Evolutionary conservation across 1,140 invertebrate species (phyloP).

Genomic region (Cyclina sinensis): DNA sequence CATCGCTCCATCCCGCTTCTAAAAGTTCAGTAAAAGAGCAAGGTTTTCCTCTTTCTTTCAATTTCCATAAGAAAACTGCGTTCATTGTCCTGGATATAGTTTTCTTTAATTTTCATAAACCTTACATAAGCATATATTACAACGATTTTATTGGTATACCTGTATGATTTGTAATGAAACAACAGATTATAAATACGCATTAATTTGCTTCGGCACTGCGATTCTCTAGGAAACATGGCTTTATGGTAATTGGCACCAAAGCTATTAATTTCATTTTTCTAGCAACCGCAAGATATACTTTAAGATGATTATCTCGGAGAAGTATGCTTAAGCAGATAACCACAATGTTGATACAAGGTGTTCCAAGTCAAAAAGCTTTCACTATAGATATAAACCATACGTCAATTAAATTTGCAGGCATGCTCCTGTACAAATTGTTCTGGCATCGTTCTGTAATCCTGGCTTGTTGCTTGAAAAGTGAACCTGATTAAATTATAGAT

Average conservation of each 20-base stretch:
- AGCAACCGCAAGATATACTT: constrained; percentile 26
- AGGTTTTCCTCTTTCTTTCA: too few relatives aligned
- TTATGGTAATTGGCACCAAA: constrained; percentile 5
- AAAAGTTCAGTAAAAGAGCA: too few relatives aligned
- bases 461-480: background rate
- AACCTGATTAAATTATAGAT: background rate
- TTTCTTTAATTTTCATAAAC: too few relatives aligned
- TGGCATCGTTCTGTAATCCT: background rate
- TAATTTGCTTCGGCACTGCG: background rate
- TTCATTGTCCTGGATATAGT: too few relatives aligned
- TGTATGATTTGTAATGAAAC: constrained; percentile 33
- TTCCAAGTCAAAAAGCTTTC: constrained; percentile 34
- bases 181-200: background rate
- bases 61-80: too few relatives aligned
- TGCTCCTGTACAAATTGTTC: background rate
- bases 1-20: too few relatives aligned
- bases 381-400: constrained; percentile 33
- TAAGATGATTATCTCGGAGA: background rate
- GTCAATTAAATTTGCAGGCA: constrained; percentile 26
- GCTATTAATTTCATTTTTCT: constrained; percentile 40
- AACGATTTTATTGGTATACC: background rate
- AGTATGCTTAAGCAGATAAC: constrained; percentile 29
- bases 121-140: background rate
- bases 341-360: constrained; percentile 32
- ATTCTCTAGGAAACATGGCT: background rate